Evolutionary conservation across 2,888 invertebrate genomes (phyloP).

Genomic region (Eumacrocentrus americanus): DNA sequence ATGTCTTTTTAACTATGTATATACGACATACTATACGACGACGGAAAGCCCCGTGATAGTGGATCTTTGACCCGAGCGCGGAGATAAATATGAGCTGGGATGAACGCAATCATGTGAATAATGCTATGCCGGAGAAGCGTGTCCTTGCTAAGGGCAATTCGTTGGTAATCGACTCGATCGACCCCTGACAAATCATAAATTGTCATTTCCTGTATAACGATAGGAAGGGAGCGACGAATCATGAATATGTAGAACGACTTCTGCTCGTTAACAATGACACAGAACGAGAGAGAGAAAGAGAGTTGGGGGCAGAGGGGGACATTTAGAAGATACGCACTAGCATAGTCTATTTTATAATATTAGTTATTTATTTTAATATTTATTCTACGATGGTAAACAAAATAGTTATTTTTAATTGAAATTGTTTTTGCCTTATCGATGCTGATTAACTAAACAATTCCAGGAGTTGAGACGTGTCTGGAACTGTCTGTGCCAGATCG

Average conservation of each 20-base stretch:
- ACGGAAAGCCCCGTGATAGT: not conserved
- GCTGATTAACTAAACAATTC: conserved; percentile 9
- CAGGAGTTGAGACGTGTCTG: conserved; percentile 54
- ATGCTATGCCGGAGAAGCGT: conserved; percentile 1
- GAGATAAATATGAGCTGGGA: conserved; percentile 5
- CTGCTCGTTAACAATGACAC: not conserved
- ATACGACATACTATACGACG: not conserved
- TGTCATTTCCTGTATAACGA: conserved; percentile 56
- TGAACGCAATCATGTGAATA: not conserved
- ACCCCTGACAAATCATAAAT: conserved; percentile 50
- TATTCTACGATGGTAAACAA: not conserved
- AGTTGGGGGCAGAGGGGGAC: not conserved
- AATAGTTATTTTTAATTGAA: no score
- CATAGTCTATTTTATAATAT: not conserved
- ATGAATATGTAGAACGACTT: conserved; percentile 8
- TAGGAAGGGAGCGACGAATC: conserved; percentile 29
- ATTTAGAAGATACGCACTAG: not conserved
- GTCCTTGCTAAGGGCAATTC: conserved; percentile 18
- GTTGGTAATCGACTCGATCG: conserved; percentile 20
- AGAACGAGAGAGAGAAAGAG: conserved; percentile 3
- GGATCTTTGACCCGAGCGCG: not conserved
- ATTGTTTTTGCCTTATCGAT: not conserved
- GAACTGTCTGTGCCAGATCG: conserved; percentile 49
- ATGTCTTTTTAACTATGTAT: conserved; percentile 1
- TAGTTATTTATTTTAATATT: not conserved